Evolutionary conservation across 2,113 vertebrate genomes (phyloP).

Genomic region (Lepus americanus): DNA sequence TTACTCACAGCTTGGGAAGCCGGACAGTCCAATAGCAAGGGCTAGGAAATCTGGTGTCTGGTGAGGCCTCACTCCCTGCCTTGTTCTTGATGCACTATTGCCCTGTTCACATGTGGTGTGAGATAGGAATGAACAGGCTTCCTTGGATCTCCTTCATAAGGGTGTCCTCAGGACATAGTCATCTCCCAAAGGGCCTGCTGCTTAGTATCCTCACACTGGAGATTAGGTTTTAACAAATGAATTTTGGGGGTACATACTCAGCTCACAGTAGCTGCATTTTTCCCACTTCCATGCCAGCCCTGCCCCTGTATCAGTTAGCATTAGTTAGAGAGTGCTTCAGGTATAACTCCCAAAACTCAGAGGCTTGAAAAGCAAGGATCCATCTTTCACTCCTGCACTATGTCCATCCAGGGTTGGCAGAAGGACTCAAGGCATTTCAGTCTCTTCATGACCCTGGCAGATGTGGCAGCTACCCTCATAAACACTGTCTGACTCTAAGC

Average conservation of each 20-base stretch:
- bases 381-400: not conserved
- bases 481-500: accelerated
- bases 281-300: accelerated
- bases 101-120: not conserved
- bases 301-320: not conserved
- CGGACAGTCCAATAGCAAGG: not conserved
- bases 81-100: not conserved
- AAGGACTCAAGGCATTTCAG: accelerated
- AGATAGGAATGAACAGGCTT: not conserved
- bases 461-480: not conserved
- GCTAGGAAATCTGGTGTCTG: not conserved
- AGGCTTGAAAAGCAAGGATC: not conserved
- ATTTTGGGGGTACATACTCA: not conserved
- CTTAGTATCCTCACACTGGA: not conserved
- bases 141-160: not conserved
- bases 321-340: not conserved
- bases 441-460: not conserved
- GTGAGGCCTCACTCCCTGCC: not conserved
- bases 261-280: not conserved
- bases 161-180: too few species aligned
- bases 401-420: not conserved
- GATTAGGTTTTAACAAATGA: not conserved
- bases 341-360: not conserved
- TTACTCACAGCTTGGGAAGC: not conserved
- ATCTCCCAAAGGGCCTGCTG: not conserved